Conservation (phyloP, 1,140 invertebrate genomes). For the Reticulitermes speratus region DNA sequence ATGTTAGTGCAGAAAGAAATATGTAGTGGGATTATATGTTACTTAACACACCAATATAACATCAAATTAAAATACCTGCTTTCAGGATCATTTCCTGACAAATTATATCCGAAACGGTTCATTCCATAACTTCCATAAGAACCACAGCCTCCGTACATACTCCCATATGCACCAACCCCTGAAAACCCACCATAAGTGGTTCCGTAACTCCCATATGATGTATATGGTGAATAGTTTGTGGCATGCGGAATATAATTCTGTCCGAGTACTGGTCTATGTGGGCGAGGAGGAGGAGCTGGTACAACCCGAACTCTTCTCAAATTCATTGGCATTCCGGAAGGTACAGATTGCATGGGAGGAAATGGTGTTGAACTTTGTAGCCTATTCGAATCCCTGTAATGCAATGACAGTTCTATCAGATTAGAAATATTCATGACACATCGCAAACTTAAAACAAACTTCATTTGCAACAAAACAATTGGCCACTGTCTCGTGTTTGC, state of each 20-base stretch:
- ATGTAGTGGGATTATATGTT: too few relatives aligned
- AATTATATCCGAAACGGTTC: constrained; percentile 49
- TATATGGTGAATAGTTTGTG: not conserved
- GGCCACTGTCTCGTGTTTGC: too few relatives aligned
- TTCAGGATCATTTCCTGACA: constrained; percentile 53
- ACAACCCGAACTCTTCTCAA: not conserved
- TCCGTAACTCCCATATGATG: constrained; percentile 41
- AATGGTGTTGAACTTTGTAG: constrained; percentile 11
- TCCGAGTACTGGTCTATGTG: not conserved
- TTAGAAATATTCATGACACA: too few relatives aligned
- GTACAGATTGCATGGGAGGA: too few relatives aligned
- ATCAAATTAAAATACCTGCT: constrained; percentile 49
- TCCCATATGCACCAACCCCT: constrained; percentile 40
- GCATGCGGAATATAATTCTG: not conserved
- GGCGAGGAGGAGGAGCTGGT: constrained; percentile 9
- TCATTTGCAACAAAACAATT: too few relatives aligned
- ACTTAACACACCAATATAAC: too few relatives aligned
- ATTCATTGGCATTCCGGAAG: not conserved
- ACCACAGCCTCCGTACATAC: constrained; percentile 39
- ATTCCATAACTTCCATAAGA: constrained; percentile 45
- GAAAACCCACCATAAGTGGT: constrained; percentile 44
- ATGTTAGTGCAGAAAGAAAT: too few relatives aligned
- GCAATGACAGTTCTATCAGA: not conserved
- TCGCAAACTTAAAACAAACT: too few relatives aligned
- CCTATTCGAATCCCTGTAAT: constrained; percentile 3